A percentile compares a stretch with the other conserved stretches of the same genome.
Evolutionary conservation across 2,113 vertebrate genomes (phyloP).

Genomic region (Pristiophorus japonicus): DNA sequence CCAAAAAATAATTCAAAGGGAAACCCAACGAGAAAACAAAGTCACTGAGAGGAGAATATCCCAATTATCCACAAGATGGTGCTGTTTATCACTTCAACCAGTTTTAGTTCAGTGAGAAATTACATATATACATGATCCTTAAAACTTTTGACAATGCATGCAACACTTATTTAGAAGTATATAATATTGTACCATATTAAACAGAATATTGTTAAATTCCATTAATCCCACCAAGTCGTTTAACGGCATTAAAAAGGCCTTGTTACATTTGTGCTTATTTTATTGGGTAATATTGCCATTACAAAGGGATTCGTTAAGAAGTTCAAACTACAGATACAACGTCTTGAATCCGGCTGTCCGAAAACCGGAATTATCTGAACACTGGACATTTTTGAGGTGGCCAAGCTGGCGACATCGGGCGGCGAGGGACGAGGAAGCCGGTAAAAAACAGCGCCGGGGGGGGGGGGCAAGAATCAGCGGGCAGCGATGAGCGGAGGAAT

Average conservation of each 20-base stretch:
- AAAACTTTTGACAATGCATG: not conserved
- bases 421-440: too few species aligned
- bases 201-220: not conserved
- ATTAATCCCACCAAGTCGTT: not conserved
- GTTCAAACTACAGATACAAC: not conserved
- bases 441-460: too few species aligned
- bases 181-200: not conserved
- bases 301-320: not conserved
- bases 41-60: not conserved
- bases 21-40: not conserved
- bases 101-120: not conserved
- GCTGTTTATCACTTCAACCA: not conserved
- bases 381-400: too few species aligned
- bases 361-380: too few species aligned
- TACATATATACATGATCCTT: not conserved
- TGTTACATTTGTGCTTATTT: not conserved
- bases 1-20: not conserved
- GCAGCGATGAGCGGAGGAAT: too few species aligned
- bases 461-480: too few species aligned
- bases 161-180: not conserved
- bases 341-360: too few species aligned
- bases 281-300: not conserved
- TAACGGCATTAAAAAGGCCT: not conserved
- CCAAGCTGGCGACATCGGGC: too few species aligned
- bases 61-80: constrained; percentile 20